Evolutionary conservation across 2,113 vertebrate genomes (phyloP).

Genomic region (Suncus etruscus): DNA sequence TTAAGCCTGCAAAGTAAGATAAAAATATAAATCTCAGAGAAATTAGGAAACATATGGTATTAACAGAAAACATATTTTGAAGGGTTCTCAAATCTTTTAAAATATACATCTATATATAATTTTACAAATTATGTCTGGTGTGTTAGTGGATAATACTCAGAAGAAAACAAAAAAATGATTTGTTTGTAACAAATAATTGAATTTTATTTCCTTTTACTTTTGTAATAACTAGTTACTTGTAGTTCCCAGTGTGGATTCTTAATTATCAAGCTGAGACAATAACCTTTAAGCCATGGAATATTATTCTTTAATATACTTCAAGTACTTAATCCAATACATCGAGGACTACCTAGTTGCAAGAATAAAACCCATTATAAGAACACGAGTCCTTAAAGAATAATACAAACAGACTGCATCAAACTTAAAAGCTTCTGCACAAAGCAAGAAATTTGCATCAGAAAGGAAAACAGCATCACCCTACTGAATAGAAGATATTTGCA

Average conservation of each 20-base stretch:
- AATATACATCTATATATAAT: background rate
- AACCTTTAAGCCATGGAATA: background rate
- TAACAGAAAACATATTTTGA: background rate
- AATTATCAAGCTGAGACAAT: background rate
- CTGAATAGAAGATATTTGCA: too few species aligned
- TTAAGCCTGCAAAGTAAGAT: background rate
- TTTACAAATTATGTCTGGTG: slow-evolving; percentile 1
- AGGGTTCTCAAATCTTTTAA: background rate
- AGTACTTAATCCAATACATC: background rate
- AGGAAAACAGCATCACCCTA: too few species aligned
- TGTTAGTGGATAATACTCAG: background rate
- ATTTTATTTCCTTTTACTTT: background rate
- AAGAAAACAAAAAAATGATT: background rate
- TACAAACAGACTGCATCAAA: too few species aligned
- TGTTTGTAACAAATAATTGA: background rate
- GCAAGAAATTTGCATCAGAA: too few species aligned
- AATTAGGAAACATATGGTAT: background rate
- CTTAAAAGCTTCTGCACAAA: too few species aligned
- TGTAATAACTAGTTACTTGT: background rate
- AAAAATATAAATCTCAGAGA: slow-evolving; percentile 9
- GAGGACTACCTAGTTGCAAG: background rate
- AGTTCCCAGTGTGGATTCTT: background rate
- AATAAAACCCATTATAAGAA: background rate
- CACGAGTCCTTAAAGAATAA: background rate
- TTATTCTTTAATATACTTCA: slow-evolving; percentile 1